Base-by-base conservation (phyloP, 2,797 vertebrate genomes). In the Dicrostonyx torquatus region DNA sequence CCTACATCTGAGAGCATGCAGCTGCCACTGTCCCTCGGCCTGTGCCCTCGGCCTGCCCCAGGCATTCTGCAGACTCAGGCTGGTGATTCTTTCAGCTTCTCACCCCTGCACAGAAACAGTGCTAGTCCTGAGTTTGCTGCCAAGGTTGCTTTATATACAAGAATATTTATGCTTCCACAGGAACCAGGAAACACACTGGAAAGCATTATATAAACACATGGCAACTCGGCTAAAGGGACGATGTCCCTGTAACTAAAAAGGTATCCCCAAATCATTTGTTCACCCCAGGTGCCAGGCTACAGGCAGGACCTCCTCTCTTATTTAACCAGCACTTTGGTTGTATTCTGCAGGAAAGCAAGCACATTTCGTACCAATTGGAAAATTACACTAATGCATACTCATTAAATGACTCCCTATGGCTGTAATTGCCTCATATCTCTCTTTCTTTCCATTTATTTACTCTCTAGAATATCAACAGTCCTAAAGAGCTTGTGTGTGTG, bases 371-470 rank as follows among this genome's bases (percentile, higher is more conserved):
- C 29, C 76, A 87, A 78, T 94, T 94, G 94, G 95, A 91, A 53
- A 98, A 97, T 95, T 89, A 96, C 29, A 94, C 89, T 87, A 82
- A 73, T 37, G 66, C 20, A 10, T 2, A 70, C 64, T 86, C 45
- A 78, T 82, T 79, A 95, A 79, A 87, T 13, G 83, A 93, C 95
- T 76, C 79, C 94, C 85, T 68, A 92, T 88, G 34, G 13, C 10
- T 91, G 37, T 82, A 79, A 45, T 26, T 92, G 72, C 48, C 91
- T 97, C 37, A 22, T 89, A 91, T 87, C 58, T 78, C 90, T 91
- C 43, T 94, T 95, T 72, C 82, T 95, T 94, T 79, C 79, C 10
- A n/a, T 94, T 43, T 83, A 79, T 94, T 98, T 93, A 4, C 60
- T 96, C 78, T 92, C 92, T 83, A 93, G 75, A 96, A 72, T 93